Base-by-base conservation (phyloP, 64 coral and sea anemone genomes). In the Pocillopora verrucosa region DNA sequence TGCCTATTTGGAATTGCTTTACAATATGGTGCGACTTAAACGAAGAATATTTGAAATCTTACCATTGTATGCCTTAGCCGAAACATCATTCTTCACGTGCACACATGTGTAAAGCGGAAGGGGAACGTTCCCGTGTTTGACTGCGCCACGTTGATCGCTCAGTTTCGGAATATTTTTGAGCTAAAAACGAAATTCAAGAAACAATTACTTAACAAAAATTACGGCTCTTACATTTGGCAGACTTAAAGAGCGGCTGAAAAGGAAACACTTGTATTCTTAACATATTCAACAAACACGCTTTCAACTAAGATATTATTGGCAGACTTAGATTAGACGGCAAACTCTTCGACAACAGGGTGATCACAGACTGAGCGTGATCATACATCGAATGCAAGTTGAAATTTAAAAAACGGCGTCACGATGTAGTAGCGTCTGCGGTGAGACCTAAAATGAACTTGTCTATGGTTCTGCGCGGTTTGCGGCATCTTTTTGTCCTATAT, bases 81-180 rank as follows among this genome's bases (percentile, higher is more conserved):
- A 81, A 12, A 96, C 70, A 74, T 90, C 91, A 16, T 89, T 92
- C 38, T 92, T 89, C 10, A 96, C 94, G 67, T 89, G 91, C 19
- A 96, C 88, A 38, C 94, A 92, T 4, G 91, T 93, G 34, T 89
- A 89, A 5, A 96, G 61, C 7, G 94, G 94, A 11, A 96, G 60
- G 0, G 94, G 91, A 58, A 76, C 59, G 9, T 34, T 34, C 4
- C 81, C 94, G 12, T 89, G 24, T 35, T 80, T 59, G 13, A 96
- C 38, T 57, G 90, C 93, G 13, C 64, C 61, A 6, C 73, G 89
- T 56, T 96, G 94, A 16, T 93, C 74, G 22, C 91, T 87, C 59
- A 96, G 91, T 61, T 74, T 89, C 10, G 91, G 88, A 45, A 83
- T 68, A 62, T 58, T 37, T 14, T 96, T 83, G 12, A 76, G 89